Evolutionary conservation across 2,113 vertebrate species (phyloP).

Genomic region (Forbesichthys agassizii): DNA sequence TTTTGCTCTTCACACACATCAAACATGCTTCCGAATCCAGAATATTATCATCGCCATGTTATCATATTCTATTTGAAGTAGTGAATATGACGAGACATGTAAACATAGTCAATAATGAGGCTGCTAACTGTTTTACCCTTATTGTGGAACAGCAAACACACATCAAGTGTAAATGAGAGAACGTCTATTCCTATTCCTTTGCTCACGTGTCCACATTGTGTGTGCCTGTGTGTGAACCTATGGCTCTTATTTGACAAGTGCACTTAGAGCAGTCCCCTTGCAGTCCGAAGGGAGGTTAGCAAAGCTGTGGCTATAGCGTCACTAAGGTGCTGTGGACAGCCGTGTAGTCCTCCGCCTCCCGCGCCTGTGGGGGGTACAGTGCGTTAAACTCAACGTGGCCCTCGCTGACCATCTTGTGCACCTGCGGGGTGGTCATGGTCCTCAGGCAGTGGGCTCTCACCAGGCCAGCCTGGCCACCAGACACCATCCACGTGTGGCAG

Average conservation of each 20-base stretch:
- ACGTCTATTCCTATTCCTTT: no score
- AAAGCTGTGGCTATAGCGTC: slow-evolving; percentile 32
- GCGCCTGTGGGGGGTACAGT: slow-evolving; percentile 49
- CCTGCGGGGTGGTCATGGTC: slow-evolving; percentile 67
- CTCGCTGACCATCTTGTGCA: slow-evolving; percentile 67
- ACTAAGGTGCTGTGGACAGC: slow-evolving; percentile 16
- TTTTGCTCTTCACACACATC: no score
- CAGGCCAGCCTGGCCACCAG: slow-evolving; percentile 86
- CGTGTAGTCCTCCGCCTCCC: not conserved
- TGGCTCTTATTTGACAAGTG: not conserved
- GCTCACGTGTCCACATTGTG: no score
- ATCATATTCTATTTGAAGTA: no score
- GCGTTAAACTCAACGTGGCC: slow-evolving; percentile 73
- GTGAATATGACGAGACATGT: no score
- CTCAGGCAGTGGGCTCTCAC: slow-evolving; percentile 84
- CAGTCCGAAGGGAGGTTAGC: not conserved
- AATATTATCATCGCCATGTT: no score
- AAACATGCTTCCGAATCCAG: no score
- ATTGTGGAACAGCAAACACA: no score
- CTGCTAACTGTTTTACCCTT: no score
- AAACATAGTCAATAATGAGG: no score
- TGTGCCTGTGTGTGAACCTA: not conserved
- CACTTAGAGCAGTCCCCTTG: slow-evolving; percentile 4
- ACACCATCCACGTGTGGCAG: slow-evolving; percentile 83
- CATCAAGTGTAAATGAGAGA: no score